Evolutionary conservation across 2,113 vertebrate genomes (phyloP), one percentile per base, ranked within the genome.

Genomic region (Ciconia stormi): DNA sequence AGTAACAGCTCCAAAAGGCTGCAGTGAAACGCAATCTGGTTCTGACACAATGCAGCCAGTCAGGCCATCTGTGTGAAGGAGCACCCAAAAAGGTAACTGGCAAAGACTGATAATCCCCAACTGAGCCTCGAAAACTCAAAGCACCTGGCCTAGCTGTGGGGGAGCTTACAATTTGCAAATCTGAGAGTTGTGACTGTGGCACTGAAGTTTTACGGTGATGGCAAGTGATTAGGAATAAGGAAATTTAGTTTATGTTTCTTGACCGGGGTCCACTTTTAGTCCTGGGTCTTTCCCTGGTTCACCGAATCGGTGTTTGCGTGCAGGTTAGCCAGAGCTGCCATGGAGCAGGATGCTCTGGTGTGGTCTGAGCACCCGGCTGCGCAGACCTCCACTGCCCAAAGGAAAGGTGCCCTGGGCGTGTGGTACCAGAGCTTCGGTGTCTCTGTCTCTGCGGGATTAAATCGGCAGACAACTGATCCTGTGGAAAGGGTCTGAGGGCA

Each of bases 1-100:
- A 70, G 88, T 95, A 94, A 73, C 95, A 88, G 53, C 82, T 93
- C 90, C 82, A 15, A 86, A 80, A 84, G 71, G 58, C 79, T 86
- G 90, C 29, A 6, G 34, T 81, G 96, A 95, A 96, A 97, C 1
- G 22, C 79, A 93, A 66, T 91, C 92, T 82, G 65, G 11, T 47
- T 40, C 9, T 32, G 87, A 62, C 82, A 82, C 12, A 32, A 49
- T 16, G 16, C 78, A 79, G 56, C 67, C 76, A 50, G 42, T 32
- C 3, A 19, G 77, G 80, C 71, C 90, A 53, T 69, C 81, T 89
- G 81, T 9, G 6, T 46, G 56, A 72, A 61, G 78, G 17, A 95
- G 74, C 52, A 73, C 92, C 90, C 95, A 88, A 92, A 95, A 95
- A 77, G 78, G 92, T 71, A 62, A 70, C 74, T 70, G 71, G 34